Base-by-base conservation (phyloP, 2,113 vertebrate species). In the Pelobates fuscus region DNA sequence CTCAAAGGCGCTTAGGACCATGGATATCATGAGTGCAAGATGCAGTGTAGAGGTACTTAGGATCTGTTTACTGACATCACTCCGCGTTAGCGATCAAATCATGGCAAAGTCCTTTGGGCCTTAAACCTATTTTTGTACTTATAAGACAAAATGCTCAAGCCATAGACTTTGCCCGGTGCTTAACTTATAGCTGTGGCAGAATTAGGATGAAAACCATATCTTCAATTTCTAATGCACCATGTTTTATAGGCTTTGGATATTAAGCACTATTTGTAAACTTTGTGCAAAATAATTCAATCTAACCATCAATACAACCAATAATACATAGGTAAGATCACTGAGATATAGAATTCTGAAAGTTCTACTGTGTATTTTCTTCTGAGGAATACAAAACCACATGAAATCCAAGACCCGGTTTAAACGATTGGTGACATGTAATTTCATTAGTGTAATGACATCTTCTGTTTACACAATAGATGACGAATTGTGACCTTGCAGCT, bases 91-190 rank as follows among this genome's bases (percentile, higher is more conserved):
- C 1, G 46, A 52, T 26, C 29, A 21, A 44, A 43, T 59, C 64
- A 60, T 61, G 27, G 55, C 30, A 67, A 61, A 37, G 63, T 60
- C 65, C 37, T 68, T 20, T 24, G 41, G 29, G 65, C 73, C 65
- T 68, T 61, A 23, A 59, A 20, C 25, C 32, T 60, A 49, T 59
- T 61, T 67, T 32, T 68, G 8, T 61, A 32, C 54, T 76, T 68
- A 24, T 37, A 27, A 27, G 25, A 73, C 8, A 20, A 18, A 3
- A 63, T 6, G 29, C 43, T 49, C 55, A 76, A 76, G 73, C 73
- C 73, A 76, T 76, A 76, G 32, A 67, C 65, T 60, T 76, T 52
- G 57, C 44, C 55, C 44, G 64, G 65, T 76, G 73, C 73, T 58
- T 67, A 62, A 76, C 72, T 67, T 60, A 61, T 24, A 37, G 64